Conservation (phyloP, 2,888 invertebrate genomes). For the Hybos culiciformis region DNA sequence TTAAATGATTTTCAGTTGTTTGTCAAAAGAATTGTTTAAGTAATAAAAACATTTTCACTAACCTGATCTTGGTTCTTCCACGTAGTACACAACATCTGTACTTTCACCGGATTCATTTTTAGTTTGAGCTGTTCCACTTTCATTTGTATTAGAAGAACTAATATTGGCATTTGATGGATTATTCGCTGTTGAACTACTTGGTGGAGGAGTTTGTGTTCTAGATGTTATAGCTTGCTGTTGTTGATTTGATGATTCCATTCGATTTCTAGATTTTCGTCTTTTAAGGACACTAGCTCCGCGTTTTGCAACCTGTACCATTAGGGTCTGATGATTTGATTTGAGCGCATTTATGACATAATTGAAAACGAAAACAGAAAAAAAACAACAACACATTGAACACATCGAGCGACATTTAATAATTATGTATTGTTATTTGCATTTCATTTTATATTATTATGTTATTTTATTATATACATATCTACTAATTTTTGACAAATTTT, state of each 20-base stretch:
- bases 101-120: conserved; percentile 40
- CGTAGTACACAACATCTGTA: conserved; percentile 50
- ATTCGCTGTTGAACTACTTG: conserved; percentile 20
- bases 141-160: conserved; percentile 2
- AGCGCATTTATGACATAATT: conserved; percentile 14
- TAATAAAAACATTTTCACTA: no score
- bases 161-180: conserved; percentile 20
- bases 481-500: no score
- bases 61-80: conserved; percentile 49
- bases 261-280: conserved; percentile 51
- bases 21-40: no score
- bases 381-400: conserved; percentile 23
- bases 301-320: conserved; percentile 59
- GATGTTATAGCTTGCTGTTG: conserved; percentile 18
- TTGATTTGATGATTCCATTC: conserved; percentile 41
- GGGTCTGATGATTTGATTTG: no score
- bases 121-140: conserved; percentile 13
- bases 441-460: no score
- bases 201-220: conserved; percentile 18
- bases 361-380: conserved; percentile 15
- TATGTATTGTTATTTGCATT: not conserved
- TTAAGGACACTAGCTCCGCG: conserved; percentile 60
- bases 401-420: conserved; percentile 23
- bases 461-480: not conserved
- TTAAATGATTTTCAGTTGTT: no score